phyloP scores from a whole-genome alignment of 64 coral and sea anemone genomes.

The Montipora foliosa region DNA sequence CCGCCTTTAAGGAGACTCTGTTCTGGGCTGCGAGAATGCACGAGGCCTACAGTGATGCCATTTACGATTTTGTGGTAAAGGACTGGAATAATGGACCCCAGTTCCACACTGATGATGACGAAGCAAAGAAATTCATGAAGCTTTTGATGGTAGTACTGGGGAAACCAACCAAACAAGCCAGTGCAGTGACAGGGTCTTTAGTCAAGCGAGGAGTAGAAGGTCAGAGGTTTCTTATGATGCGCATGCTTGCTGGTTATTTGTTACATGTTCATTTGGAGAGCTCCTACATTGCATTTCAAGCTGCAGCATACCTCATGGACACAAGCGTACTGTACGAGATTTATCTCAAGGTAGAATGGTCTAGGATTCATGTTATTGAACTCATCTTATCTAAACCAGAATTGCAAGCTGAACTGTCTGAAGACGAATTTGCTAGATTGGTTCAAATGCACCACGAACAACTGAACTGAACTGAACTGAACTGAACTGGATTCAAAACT shows the following conservation, averaged over 20 bases:
- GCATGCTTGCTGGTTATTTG: slow-evolving; percentile 58
- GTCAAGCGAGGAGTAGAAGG: slow-evolving; percentile 13
- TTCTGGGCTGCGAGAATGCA: slow-evolving; percentile 72
- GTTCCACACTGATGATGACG: slow-evolving; percentile 64
- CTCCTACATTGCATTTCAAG: slow-evolving; percentile 73
- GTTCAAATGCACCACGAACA: slow-evolving; percentile 43
- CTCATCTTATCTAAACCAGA: slow-evolving; percentile 80
- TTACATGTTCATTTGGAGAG: slow-evolving; percentile 74
- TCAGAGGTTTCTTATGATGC: slow-evolving; percentile 54
- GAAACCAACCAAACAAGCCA: slow-evolving; percentile 86
- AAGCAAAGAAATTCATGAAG: slow-evolving; percentile 77
- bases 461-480: not conserved
- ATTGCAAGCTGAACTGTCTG: slow-evolving; percentile 64
- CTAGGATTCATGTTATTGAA: slow-evolving; percentile 50
- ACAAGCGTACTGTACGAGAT: slow-evolving; percentile 66
- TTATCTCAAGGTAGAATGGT: slow-evolving; percentile 23
- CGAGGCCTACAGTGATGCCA: slow-evolving; percentile 75
- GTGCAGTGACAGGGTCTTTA: slow-evolving; percentile 72
- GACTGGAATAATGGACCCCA: slow-evolving; percentile 72
- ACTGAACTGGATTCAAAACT: too few species aligned
- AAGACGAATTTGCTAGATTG: slow-evolving; percentile 63
- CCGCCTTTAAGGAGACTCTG: slow-evolving; percentile 57
- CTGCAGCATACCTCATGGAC: slow-evolving; percentile 71
- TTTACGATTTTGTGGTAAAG: slow-evolving; percentile 86
- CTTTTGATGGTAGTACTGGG: slow-evolving; percentile 82